These are phyloP conservation scores for Epizoanthus illoricatus DNA, from an alignment of 92 coral and sea anemone species.

Conservation along the genomic window DNA sequence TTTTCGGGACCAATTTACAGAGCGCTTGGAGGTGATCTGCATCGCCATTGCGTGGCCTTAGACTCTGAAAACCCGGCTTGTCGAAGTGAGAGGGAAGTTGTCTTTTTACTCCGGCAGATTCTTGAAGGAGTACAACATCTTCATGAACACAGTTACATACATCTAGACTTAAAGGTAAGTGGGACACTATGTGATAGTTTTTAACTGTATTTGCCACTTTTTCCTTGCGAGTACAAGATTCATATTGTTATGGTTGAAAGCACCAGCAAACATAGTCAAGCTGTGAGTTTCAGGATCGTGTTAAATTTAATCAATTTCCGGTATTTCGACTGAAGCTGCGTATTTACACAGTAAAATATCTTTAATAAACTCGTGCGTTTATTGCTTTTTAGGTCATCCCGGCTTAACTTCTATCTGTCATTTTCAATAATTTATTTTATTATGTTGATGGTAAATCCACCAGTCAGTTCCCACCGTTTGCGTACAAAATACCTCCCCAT, in stretches of 20 bases:
- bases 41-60: constrained; percentile 84
- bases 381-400: constrained; percentile 25
- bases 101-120: constrained; percentile 79
- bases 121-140: constrained; percentile 83
- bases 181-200: neutral
- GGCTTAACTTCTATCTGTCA: constrained; percentile 10
- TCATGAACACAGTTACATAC: constrained; percentile 76
- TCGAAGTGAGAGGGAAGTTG: constrained; percentile 90
- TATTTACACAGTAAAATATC: constrained; percentile 27
- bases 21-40: constrained; percentile 93
- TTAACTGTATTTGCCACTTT: constrained; percentile 17
- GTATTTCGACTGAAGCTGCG: constrained; percentile 14
- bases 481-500: neutral
- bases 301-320: constrained; percentile 41
- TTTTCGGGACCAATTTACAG: constrained; percentile 52
- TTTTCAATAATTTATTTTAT: constrained; percentile 32
- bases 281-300: constrained; percentile 14
- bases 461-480: constrained; percentile 26
- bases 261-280: constrained; percentile 32
- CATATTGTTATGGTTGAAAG: constrained; percentile 22
- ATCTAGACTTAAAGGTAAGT: constrained; percentile 82
- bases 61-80: constrained; percentile 85
- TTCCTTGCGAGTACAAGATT: neutral
- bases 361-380: constrained; percentile 25
- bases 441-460: constrained; percentile 28